Conservation (phyloP, 2,113 vertebrate genomes). For the Misgurnus mizolepis region DNA sequence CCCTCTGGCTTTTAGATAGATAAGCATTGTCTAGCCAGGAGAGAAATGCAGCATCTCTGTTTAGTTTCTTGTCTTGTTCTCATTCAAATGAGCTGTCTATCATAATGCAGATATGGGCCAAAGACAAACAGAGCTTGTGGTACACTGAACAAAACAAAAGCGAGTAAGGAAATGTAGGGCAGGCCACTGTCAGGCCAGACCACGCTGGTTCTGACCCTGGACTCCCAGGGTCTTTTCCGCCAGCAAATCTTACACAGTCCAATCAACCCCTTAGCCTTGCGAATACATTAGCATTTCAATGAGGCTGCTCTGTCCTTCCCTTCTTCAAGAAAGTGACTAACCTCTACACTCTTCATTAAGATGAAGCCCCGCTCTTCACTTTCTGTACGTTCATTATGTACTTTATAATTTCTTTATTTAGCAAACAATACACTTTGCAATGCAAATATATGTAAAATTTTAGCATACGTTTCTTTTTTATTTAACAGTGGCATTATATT, state of each 20-base stretch:
- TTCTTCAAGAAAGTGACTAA: slow-evolving; percentile 35
- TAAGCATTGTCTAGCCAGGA: slow-evolving; percentile 21
- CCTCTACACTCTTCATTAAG: slow-evolving; percentile 21
- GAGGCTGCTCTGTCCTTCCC: slow-evolving; percentile 15
- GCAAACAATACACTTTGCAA: slow-evolving; percentile 14
- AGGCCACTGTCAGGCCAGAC: slow-evolving; percentile 11
- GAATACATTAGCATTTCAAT: slow-evolving; percentile 53
- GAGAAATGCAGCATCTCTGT: slow-evolving; percentile 3
- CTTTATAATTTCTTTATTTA: slow-evolving; percentile 1
- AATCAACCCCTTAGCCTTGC: slow-evolving; percentile 37
- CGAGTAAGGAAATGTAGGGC: slow-evolving; percentile 46
- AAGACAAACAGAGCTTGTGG: slow-evolving; percentile 32
- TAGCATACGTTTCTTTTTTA: neutral
- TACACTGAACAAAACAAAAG: slow-evolving; percentile 30
- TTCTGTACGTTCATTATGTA: slow-evolving; percentile 13
- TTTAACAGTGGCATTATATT: slow-evolving; percentile 7
- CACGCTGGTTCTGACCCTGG: slow-evolving; percentile 13
- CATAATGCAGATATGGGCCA: slow-evolving; percentile 13
- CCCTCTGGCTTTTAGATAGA: neutral
- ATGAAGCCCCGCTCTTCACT: neutral
- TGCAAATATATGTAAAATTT: neutral
- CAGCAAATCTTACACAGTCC: slow-evolving; percentile 22
- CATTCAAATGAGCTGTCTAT: slow-evolving; percentile 33
- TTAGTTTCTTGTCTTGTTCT: slow-evolving; percentile 20
- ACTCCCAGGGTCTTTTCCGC: slow-evolving; percentile 21